Base-by-base conservation (phyloP, 2,888 invertebrate species). In the Odontothrips loti region DNA sequence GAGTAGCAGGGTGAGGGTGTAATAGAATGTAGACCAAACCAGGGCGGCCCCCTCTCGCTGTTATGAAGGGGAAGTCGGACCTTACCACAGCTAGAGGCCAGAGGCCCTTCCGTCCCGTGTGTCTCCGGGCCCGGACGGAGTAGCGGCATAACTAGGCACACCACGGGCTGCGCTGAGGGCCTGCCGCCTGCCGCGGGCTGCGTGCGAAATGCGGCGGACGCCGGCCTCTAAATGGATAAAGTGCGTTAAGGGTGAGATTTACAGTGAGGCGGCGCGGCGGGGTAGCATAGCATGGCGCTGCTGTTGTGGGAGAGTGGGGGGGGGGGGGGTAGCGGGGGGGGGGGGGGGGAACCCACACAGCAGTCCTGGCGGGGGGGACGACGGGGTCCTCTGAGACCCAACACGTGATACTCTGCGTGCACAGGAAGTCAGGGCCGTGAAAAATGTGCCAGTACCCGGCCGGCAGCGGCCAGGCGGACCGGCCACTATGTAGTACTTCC, bases 201-300 rank as follows among this genome's bases (percentile, higher is more conserved):
- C 51, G 51, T 51, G 51, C 51, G 51, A 51, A 51, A 17, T 6
- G 58, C 58, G 3, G 34, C 34, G 3, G 3, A 6, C 3, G 34
- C 34, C 34, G 34, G 34, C 34, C 58, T 1, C 68, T 75, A 75
- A 75, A 75, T 75, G 68, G 68, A 75, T 75, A 75, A 75, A 75
- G 68, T 75, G 68, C 68, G 68, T n/a, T 75, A 75, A 23, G 68
- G 68, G 27, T 6, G 27, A 75, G 68, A 75, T 75, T 75, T 75
- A 75, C 27, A 27, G 10, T 27, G 68, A 20, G 58, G 15, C 12
- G 58, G 15, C 3, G 34, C 34, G 34, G 34, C 34, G 6, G 34
- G 34, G 34, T 43, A 43, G 34, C 34, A 43, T 43, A 6, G n/a
- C n/a, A n/a, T n/a, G 34, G 34, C 3, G 34, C 34, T 43, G 34